Percentiles rank a stretch among this genome's conserved stretches.
phyloP scores from a whole-genome alignment of 2,113 vertebrate genomes.

The Erythrocercus mccallii region DNA sequence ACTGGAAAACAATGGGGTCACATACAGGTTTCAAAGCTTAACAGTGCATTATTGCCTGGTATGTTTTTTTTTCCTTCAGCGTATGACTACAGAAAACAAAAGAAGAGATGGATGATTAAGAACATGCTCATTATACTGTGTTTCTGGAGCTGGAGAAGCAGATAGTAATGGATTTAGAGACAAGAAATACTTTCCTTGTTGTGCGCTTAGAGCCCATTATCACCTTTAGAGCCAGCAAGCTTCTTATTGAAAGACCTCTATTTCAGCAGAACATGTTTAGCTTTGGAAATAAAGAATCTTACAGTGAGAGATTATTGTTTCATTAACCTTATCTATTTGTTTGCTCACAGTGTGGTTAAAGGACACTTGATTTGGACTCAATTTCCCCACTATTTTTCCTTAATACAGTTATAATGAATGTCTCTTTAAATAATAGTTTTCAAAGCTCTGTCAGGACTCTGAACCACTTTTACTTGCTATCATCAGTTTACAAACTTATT shows the following conservation, averaged over 20 bases:
- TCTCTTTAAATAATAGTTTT: background rate
- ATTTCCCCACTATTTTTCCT: background rate
- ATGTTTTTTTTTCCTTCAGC: slow-evolving; percentile 4
- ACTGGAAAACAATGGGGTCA: background rate
- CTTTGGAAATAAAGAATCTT: background rate
- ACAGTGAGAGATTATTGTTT: background rate
- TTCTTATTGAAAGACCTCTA: background rate
- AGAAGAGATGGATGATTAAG: slow-evolving; percentile 58
- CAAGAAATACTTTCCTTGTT: background rate
- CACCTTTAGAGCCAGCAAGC: background rate
- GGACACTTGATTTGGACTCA: background rate
- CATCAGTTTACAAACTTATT: background rate
- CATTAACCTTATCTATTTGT: background rate
- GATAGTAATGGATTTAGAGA: slow-evolving; percentile 47
- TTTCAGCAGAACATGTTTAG: background rate
- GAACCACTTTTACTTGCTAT: background rate
- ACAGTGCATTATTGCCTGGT: background rate
- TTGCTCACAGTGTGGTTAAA: background rate
- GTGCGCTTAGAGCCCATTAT: background rate
- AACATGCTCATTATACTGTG: slow-evolving; percentile 44
- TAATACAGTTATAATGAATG: background rate
- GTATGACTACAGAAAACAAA: slow-evolving; percentile 27
- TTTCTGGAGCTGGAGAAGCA: slow-evolving; percentile 68
- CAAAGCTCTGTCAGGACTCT: background rate
- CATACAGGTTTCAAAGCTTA: background rate